Evolutionary conservation across 2,113 vertebrate species (phyloP).

Genomic region (Ophthalmolycus amberensis): DNA sequence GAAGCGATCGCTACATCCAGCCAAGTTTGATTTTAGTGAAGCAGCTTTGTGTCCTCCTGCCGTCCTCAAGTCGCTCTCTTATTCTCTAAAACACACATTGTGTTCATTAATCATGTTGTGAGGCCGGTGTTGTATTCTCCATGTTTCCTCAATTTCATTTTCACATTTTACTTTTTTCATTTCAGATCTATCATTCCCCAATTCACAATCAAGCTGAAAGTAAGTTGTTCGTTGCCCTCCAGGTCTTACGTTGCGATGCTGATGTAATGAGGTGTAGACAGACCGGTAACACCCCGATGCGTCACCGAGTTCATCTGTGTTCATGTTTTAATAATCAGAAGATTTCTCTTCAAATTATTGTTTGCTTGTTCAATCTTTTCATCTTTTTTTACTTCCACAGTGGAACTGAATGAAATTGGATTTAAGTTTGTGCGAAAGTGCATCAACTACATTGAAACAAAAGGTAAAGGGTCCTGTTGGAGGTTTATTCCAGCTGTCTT

Average conservation of each 20-base stretch:
- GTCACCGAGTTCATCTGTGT: background rate
- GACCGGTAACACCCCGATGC: background rate
- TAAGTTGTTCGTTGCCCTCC: conserved; percentile 80
- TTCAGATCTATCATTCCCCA: conserved; percentile 97
- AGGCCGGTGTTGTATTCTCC: background rate
- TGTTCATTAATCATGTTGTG: conserved; percentile 16
- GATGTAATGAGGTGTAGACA: background rate
- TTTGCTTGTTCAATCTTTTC: conserved; percentile 6
- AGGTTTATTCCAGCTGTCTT: background rate
- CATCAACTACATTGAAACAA: conserved; percentile 93
- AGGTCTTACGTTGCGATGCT: background rate
- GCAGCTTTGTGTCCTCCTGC: conserved; percentile 6
- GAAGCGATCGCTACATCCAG: background rate
- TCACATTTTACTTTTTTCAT: conserved; percentile 49
- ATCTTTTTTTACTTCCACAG: conserved; percentile 72
- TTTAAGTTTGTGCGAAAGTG: conserved; percentile 97
- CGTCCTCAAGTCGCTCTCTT: background rate
- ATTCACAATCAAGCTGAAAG: conserved; percentile 98
- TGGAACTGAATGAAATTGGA: conserved; percentile 96
- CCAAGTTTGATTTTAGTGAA: background rate
- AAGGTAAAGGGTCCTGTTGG: conserved; percentile 82
- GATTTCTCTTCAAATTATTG: background rate
- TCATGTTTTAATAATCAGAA: background rate
- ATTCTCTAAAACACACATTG: background rate
- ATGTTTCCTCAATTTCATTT: conserved; percentile 34